Evolutionary conservation across 2,888 invertebrate species (phyloP), one percentile per base, ranked within the genome.

Genomic region (Minunthozetes semirufus): DNA sequence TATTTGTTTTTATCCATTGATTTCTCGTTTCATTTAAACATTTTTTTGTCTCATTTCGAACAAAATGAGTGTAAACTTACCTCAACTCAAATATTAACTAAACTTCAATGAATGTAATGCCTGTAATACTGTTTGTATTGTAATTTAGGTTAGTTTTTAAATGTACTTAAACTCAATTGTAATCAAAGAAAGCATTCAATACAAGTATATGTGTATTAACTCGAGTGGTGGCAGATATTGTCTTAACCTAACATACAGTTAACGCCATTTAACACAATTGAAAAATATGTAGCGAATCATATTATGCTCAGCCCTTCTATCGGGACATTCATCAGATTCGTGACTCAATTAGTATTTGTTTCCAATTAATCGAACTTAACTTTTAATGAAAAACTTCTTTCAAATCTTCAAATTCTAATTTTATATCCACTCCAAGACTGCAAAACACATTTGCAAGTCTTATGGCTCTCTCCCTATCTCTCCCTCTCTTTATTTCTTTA

Each of bases 111-210:
- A 59, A 27, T 59, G 9, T 5, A 59, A 59, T 59, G 59, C 29
- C n/a, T n/a, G n/a, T n/a, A n/a, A n/a, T n/a, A n/a, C 13, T 56
- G 50, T 50, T 50, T 50, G 50, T 50, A 50, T 22, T 59, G 59
- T 59, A 59, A 59, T 59, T 59, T 59, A 59, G 59, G 59, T 59
- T 59, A 59, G 22, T 13, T 53, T 19, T 53, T 6, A 33, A 33
- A 33, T 33, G 33, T 53, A 53, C 8, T 53, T 17, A n/a, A 53
- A 17, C 6, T 53, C 53, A 53, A 13, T 53, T 17, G 17, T 53
- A 53, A 53, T 19, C 53, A 53, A 53, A n/a, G n/a, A n/a, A 19
- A 53, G 53, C 19, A 1, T 53, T 53, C n/a, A 53, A 53, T 53
- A 17, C 19, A 53, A n/a, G 6, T 53, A 48, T 48, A 48, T 53